Percentiles rank a stretch among this genome's conserved stretches.
These are phyloP conservation scores for Lepilemur ruficaudatus DNA, from an alignment of 2,797 vertebrate genomes.

Conservation along the genomic window DNA sequence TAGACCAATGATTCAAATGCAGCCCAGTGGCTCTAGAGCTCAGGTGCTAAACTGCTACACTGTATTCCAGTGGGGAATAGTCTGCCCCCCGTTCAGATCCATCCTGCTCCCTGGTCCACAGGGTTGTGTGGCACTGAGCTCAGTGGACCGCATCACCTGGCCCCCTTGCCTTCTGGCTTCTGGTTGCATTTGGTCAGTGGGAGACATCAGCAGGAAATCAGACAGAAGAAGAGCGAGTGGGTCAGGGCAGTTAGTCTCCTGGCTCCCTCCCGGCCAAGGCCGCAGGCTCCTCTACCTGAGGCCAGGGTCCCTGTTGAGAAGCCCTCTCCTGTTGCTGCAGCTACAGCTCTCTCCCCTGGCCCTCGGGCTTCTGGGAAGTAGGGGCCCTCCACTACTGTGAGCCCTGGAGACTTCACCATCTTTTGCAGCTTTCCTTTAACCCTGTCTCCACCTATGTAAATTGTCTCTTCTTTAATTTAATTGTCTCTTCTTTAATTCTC, in stretches of 20 bases:
- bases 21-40: neutral
- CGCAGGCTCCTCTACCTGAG: neutral
- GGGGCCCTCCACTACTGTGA: neutral
- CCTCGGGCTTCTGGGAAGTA: neutral
- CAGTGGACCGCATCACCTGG: accelerated
- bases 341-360: neutral
- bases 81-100: neutral
- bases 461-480: neutral
- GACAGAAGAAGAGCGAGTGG: neutral
- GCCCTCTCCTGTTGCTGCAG: neutral
- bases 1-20: neutral
- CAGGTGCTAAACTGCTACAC: neutral
- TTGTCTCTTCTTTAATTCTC: too few relatives aligned
- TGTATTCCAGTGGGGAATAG: neutral
- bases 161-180: neutral
- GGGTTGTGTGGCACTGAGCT: neutral
- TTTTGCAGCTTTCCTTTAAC: neutral
- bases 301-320: neutral
- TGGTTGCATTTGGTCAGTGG: neutral
- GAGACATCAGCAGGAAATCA: neutral
- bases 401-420: neutral
- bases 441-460: neutral
- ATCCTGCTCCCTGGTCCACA: neutral
- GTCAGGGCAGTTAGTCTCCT: neutral
- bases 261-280: neutral